phyloP scores from a whole-genome alignment of 2,113 vertebrate species.

The Scophthalmus maximus region DNA sequence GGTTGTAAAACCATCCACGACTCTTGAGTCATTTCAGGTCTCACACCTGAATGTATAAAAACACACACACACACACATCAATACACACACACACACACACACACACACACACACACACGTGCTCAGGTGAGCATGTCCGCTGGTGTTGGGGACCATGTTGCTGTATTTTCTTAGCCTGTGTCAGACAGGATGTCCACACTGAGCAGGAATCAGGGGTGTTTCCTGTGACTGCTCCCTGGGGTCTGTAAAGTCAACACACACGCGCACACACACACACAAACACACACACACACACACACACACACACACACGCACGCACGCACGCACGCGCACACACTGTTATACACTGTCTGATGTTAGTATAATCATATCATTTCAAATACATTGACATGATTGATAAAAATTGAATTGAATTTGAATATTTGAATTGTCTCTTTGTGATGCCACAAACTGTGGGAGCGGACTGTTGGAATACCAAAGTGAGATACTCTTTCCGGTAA shows the following conservation, averaged over 20 bases:
- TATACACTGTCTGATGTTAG: no score
- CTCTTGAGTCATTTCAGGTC: neutral
- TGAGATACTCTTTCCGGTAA: no score
- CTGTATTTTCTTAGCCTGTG: conserved; percentile 72
- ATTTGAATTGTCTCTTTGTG: no score
- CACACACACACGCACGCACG: conserved; percentile 52
- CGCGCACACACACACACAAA: conserved; percentile 43
- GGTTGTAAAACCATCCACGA: neutral
- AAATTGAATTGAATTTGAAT: no score
- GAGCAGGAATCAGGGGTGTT: conserved; percentile 68
- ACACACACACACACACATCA: neutral
- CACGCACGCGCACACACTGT: conserved; percentile 40
- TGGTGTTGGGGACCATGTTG: conserved; percentile 31
- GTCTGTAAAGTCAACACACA: conserved; percentile 53
- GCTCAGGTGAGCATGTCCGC: conserved; percentile 49
- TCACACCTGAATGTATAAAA: conserved; percentile 11
- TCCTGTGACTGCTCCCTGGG: conserved; percentile 71
- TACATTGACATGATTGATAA: no score
- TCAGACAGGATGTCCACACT: conserved; percentile 70
- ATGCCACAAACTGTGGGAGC: no score
- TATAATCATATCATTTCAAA: no score
- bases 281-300: conserved; percentile 45
- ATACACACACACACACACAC: neutral
- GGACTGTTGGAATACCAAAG: no score
- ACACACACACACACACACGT: neutral